Conservation (phyloP, 2,888 invertebrate genomes). For the Drosophila crucigera region DNA sequence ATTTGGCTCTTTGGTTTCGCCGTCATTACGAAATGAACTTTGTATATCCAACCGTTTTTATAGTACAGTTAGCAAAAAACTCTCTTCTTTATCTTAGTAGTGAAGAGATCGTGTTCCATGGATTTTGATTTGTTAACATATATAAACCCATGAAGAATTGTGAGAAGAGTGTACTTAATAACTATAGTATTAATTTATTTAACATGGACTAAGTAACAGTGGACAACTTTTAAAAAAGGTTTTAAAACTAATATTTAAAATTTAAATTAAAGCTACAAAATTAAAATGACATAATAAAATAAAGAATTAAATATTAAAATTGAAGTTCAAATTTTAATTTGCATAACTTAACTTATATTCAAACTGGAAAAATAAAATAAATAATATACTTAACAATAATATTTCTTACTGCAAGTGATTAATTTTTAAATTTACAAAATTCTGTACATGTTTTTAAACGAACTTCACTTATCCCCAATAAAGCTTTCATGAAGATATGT, state of each 20-base stretch:
- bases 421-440: background rate
- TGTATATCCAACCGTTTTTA: conserved; percentile 33
- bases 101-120: background rate
- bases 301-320: background rate
- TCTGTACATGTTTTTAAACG: background rate
- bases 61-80: background rate
- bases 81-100: background rate
- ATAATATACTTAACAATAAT: background rate
- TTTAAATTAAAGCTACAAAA: background rate
- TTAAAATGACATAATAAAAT: background rate
- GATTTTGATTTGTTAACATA: background rate
- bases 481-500: background rate
- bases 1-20: conserved; percentile 15
- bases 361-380: background rate
- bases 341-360: background rate
- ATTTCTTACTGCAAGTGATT: background rate
- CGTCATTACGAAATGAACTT: conserved; percentile 51
- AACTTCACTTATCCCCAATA: background rate
- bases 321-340: background rate
- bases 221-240: background rate
- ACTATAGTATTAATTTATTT: background rate
- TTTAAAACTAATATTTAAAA: background rate
- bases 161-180: background rate
- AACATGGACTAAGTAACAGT: background rate
- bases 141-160: background rate